Evolutionary conservation across 2,888 invertebrate genomes (phyloP), one percentile per base, ranked within the genome.

Genomic region (Synanthedon andrenaeformis): DNA sequence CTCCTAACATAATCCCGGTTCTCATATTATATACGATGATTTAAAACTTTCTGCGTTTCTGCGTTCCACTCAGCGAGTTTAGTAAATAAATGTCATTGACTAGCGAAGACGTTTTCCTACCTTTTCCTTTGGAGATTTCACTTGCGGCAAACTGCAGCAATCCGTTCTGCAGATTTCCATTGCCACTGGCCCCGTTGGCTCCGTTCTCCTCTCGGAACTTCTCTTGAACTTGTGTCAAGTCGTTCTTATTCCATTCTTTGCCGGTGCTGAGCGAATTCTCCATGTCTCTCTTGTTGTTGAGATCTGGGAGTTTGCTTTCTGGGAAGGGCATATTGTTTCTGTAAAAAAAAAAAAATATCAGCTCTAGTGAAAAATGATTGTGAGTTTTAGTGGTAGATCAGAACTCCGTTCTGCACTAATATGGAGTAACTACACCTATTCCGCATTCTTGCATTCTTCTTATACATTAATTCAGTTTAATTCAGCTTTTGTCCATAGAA

Each of bases 281-380:
- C 79, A 86, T 79, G 42, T 80, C 84, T 23, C 72, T 76, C 61
- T 83, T 83, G 62, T 90, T 89, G 65, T 90, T 89, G 66, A 88
- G 88, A 48, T 89, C 84, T 0, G 89, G 78, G 23, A 89, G 76
- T 58, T 89, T 86, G 52, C 87, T 72, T 1, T 89, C 90, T 0
- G 93, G 92, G 73, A 93, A 92, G 0, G 92, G 90, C 60, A 89
- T 84, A n/a, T 92, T 91, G 42, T 90, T 90, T 61, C 94, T 91
- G 68, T 0, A 63, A 63, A 49, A 12, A 55, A 48, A n/a, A 52
- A 42, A 23, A 23, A 35, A 1, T 41, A 49, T 4, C 28, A 28
- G 28, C n/a, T 50, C 41, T 28, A 51, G 14, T 5, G 42, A 42
- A 17, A 48, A 35, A 10, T 35, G 0, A 10, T 35, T 23, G 23